A percentile compares a stretch with the other conserved stretches of the same genome.
Conservation (phyloP, 1,140 invertebrate species). For the Portunus trituberculatus region DNA sequence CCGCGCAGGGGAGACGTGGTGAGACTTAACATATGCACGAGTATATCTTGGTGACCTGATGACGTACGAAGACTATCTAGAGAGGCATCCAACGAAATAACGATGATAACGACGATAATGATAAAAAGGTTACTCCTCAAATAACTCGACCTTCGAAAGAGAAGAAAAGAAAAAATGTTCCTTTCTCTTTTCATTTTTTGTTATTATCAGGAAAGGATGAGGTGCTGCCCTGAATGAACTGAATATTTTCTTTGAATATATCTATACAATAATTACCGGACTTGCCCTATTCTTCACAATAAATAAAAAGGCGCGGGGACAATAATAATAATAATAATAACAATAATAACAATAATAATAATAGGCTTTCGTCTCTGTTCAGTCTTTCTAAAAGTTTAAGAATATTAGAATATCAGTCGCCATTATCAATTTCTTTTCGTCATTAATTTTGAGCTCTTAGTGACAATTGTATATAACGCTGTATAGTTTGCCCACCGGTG, state of each 20-base stretch:
- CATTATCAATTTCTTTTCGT: too few species aligned
- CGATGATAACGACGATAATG: too few species aligned
- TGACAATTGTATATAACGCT: too few species aligned
- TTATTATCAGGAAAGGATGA: neutral
- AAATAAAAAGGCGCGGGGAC: neutral
- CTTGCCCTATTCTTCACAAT: neutral
- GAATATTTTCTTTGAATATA: neutral
- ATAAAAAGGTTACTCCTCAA: too few species aligned
- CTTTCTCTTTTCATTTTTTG: too few species aligned
- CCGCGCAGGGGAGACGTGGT: neutral
- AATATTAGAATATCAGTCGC: too few species aligned
- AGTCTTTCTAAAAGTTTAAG: too few species aligned
- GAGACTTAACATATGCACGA: neutral
- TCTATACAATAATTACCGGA: neutral
- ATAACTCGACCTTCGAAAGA: too few species aligned
- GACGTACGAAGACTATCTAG: neutral
- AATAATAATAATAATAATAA: conserved; percentile 33
- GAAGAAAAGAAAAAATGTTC: too few species aligned
- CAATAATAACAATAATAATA: conserved; percentile 4
- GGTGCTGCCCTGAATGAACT: neutral
- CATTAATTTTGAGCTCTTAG: too few species aligned
- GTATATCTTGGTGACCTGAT: neutral
- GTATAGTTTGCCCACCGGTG: too few species aligned
- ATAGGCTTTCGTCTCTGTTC: too few species aligned
- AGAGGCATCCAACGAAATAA: neutral